Evolutionary conservation across 2,888 invertebrate species (phyloP).

Genomic region (Morpho deidamia): DNA sequence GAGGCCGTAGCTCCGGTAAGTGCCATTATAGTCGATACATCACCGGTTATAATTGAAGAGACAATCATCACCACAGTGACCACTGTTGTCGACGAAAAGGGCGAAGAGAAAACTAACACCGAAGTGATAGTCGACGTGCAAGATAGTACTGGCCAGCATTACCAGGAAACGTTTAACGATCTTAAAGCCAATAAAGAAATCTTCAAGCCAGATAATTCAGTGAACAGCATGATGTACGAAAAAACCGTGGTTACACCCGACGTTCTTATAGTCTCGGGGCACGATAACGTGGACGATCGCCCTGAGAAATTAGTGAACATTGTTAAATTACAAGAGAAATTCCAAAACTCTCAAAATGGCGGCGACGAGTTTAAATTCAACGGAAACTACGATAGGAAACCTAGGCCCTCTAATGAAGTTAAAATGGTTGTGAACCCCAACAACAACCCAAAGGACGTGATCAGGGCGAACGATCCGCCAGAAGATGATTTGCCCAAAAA

Average conservation of each 20-base stretch:
- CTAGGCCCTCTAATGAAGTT: constrained; percentile 61
- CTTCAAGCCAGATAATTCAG: background rate
- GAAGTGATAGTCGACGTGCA: constrained; percentile 12
- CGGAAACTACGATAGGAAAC: constrained; percentile 37
- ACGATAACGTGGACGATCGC: background rate
- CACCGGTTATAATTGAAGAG: constrained; percentile 25
- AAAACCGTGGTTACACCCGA: constrained; percentile 20
- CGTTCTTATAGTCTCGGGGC: background rate
- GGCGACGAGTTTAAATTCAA: constrained; percentile 33
- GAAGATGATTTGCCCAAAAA: constrained; percentile 71
- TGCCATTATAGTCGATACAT: constrained; percentile 14
- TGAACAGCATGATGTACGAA: background rate
- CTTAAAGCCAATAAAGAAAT: background rate
- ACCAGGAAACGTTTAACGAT: constrained; percentile 6
- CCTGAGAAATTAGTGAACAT: constrained; percentile 16
- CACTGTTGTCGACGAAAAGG: constrained; percentile 4
- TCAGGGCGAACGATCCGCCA: constrained; percentile 67
- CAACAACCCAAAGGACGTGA: constrained; percentile 58
- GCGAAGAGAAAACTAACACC: constrained; percentile 7
- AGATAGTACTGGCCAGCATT: constrained; percentile 3
- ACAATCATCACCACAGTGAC: constrained; percentile 23
- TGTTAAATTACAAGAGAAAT: constrained; percentile 19
- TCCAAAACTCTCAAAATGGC: constrained; percentile 26
- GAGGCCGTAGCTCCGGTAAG: constrained; percentile 12
- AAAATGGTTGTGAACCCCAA: constrained; percentile 59